Percentiles rank a stretch among this genome's conserved stretches.
Evolutionary conservation across 2,797 vertebrate species (phyloP).

Genomic region (Pachyuromys duprasi): DNA sequence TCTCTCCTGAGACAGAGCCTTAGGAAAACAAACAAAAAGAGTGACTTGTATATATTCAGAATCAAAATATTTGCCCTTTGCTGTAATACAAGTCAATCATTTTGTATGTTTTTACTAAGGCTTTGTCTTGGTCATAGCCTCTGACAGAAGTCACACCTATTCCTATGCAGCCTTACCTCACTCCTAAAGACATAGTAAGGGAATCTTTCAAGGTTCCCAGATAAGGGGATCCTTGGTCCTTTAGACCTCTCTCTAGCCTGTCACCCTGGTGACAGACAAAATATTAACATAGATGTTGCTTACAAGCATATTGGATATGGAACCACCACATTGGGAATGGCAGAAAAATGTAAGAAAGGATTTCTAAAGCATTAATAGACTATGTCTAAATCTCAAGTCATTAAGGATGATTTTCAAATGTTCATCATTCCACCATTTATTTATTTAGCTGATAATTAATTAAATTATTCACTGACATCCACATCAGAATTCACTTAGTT

Average conservation of each 20-base stretch:
- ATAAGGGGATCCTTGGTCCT: too few relatives aligned
- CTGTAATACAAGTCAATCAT: background rate
- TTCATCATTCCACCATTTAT: background rate
- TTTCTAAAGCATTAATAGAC: background rate
- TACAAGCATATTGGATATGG: background rate
- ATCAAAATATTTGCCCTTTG: background rate
- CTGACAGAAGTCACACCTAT: background rate
- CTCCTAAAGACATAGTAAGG: background rate
- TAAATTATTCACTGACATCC: background rate
- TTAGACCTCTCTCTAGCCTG: accelerated
- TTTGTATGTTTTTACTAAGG: background rate
- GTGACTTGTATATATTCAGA: background rate
- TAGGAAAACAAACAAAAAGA: background rate
- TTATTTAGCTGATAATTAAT: background rate
- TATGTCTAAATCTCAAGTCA: background rate
- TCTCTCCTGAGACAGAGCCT: background rate
- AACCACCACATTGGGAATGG: background rate
- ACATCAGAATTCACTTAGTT: background rate
- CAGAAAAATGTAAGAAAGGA: background rate
- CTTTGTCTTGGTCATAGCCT: background rate
- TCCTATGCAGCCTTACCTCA: background rate
- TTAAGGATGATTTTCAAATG: background rate
- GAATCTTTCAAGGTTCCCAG: background rate
- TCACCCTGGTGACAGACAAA: too few relatives aligned
- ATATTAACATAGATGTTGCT: background rate